Percentiles rank a stretch among this genome's conserved stretches.
phyloP scores from a whole-genome alignment of 1,140 invertebrate species.

The Neomicropteryx cornuta region DNA sequence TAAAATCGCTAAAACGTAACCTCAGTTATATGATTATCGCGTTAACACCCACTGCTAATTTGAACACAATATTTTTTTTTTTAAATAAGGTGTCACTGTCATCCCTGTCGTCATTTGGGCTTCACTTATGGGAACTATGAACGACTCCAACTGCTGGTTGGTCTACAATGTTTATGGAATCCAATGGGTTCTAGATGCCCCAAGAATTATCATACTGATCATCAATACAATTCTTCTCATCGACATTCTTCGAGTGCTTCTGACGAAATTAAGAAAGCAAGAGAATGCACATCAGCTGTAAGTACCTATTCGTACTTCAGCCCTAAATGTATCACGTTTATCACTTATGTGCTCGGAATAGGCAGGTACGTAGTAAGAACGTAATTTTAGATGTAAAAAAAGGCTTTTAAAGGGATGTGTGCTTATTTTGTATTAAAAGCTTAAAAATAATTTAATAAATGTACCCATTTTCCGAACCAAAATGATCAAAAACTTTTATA shows the following conservation, averaged over 20 bases:
- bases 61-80: too few relatives aligned
- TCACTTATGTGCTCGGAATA: background rate
- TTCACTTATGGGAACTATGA: constrained; percentile 25
- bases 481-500: too few relatives aligned
- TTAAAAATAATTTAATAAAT: too few relatives aligned
- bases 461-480: too few relatives aligned
- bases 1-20: too few relatives aligned
- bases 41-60: too few relatives aligned
- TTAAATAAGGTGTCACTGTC: constrained; percentile 28
- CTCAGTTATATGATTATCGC: too few relatives aligned
- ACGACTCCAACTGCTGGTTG: constrained; percentile 42
- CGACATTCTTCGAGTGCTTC: constrained; percentile 40
- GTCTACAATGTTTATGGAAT: constrained; percentile 33
- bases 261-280: constrained; percentile 37
- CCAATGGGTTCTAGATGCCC: constrained; percentile 44
- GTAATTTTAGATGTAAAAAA: too few relatives aligned
- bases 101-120: constrained; percentile 39
- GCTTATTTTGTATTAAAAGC: too few relatives aligned
- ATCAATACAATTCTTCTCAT: constrained; percentile 38
- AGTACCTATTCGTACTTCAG: constrained; percentile 22
- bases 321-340: background rate
- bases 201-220: constrained; percentile 37
- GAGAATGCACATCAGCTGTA: constrained; percentile 37
- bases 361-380: too few relatives aligned
- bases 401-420: too few relatives aligned